Evolutionary conservation across 2,113 vertebrate species (phyloP).

Genomic region (Paramisgurnus dabryanus): DNA sequence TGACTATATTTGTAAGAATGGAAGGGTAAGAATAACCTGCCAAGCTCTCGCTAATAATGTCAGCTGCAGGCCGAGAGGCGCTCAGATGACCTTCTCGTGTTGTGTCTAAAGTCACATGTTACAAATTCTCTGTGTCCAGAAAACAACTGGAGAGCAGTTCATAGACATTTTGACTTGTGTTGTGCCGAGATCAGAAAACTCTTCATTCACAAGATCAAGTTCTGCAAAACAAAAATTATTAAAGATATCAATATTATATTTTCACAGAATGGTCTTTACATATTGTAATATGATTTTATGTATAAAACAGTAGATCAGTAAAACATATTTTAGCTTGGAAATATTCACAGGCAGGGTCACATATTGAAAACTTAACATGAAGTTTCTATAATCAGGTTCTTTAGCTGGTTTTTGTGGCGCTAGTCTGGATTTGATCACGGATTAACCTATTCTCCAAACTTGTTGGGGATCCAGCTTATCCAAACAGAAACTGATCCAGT

Average conservation of each 20-base stretch:
- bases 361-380: no score
- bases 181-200: not conserved
- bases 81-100: not conserved
- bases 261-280: no score
- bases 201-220: not conserved
- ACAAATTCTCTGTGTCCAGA: not conserved
- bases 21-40: conserved; percentile 83
- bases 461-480: conserved; percentile 11
- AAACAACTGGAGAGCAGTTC: not conserved
- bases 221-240: not conserved
- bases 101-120: not conserved
- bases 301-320: no score
- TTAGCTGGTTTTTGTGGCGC: not conserved
- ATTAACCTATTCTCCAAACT: conserved; percentile 24
- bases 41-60: not conserved
- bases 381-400: no score
- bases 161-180: not conserved
- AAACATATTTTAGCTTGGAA: not conserved
- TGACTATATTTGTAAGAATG: conserved; percentile 99
- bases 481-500: not conserved
- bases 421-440: conserved; percentile 8
- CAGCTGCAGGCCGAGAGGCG: not conserved
- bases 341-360: not conserved
- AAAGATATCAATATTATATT: no score
- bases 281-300: no score